Evolutionary conservation across 2,113 vertebrate species (phyloP).

Genomic region (Lamprotornis superbus): DNA sequence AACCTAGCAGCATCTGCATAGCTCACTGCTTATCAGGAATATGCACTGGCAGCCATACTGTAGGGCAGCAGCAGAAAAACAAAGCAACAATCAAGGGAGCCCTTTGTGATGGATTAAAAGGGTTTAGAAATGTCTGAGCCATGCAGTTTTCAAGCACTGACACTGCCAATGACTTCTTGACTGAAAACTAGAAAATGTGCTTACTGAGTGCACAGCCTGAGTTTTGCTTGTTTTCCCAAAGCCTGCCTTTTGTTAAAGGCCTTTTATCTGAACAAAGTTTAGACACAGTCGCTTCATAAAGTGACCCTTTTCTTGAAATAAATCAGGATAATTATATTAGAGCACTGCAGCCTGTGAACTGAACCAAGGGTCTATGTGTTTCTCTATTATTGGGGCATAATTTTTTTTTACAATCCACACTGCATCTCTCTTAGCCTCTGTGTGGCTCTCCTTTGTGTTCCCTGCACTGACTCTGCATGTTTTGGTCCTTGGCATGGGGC

Average conservation of each 20-base stretch:
- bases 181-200: slow-evolving; percentile 72
- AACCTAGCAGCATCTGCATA: slow-evolving; percentile 65
- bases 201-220: slow-evolving; percentile 55
- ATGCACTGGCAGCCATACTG: slow-evolving; percentile 77
- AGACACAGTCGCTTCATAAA: slow-evolving; percentile 41
- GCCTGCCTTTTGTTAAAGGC: slow-evolving; percentile 63
- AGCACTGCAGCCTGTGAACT: slow-evolving; percentile 46
- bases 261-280: slow-evolving; percentile 68
- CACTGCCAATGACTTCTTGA: slow-evolving; percentile 76
- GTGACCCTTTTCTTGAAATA: slow-evolving; percentile 68
- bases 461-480: background rate
- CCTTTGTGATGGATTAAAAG: slow-evolving; percentile 80
- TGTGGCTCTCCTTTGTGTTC: background rate
- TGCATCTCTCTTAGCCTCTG: background rate
- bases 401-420: slow-evolving; percentile 58
- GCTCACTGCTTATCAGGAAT: slow-evolving; percentile 78
- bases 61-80: slow-evolving; percentile 77
- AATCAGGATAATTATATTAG: slow-evolving; percentile 70
- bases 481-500: background rate
- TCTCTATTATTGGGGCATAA: slow-evolving; percentile 52
- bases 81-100: slow-evolving; percentile 76
- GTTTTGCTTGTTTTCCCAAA: slow-evolving; percentile 59
- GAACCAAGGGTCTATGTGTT: slow-evolving; percentile 40
- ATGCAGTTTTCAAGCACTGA: slow-evolving; percentile 71
- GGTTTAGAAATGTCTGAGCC: slow-evolving; percentile 79